A percentile compares a stretch with the other conserved stretches of the same genome.
phyloP scores from a whole-genome alignment of 2,888 invertebrate species.

The Pandemis corylana region DNA sequence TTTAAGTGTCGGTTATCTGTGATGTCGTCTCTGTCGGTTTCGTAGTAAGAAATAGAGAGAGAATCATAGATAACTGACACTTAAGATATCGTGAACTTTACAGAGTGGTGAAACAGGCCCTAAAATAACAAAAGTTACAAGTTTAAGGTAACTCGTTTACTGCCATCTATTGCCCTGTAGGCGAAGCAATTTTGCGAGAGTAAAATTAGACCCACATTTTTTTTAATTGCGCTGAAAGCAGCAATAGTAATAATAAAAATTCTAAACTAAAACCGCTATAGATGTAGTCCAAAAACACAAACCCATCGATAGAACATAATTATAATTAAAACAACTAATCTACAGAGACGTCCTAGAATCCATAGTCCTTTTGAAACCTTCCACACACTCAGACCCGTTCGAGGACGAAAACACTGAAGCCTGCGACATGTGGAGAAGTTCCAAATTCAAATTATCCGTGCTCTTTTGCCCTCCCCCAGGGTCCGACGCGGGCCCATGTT shows the following conservation, averaged over 20 bases:
- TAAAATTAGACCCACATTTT: no score
- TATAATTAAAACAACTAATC: slow-evolving; percentile 45
- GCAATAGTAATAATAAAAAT: no score
- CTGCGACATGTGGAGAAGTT: slow-evolving; percentile 69
- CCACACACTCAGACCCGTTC: slow-evolving; percentile 58
- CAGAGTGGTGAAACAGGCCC: no score
- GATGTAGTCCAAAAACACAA: slow-evolving; percentile 12
- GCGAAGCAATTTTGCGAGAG: not conserved
- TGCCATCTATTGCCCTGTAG: slow-evolving; percentile 4
- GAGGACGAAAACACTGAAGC: slow-evolving; percentile 65
- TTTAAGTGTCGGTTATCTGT: no score
- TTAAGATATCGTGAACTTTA: no score
- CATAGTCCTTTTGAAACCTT: slow-evolving; percentile 51
- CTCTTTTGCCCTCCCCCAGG: slow-evolving; percentile 58
- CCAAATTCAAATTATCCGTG: slow-evolving; percentile 57
- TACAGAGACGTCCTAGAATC: slow-evolving; percentile 69
- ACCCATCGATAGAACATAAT: slow-evolving; percentile 44
- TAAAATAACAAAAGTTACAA: no score
- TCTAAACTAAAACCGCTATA: not conserved
- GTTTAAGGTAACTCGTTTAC: not conserved
- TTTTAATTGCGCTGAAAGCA: no score
- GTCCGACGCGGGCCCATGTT: slow-evolving; percentile 62
- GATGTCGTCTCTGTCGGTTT: no score
- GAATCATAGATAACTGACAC: no score
- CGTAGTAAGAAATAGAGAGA: no score